A percentile compares a stretch with the other conserved stretches of the same genome.
Conservation (phyloP, 2,113 vertebrate species). For the Syrrhaptes paradoxus region DNA sequence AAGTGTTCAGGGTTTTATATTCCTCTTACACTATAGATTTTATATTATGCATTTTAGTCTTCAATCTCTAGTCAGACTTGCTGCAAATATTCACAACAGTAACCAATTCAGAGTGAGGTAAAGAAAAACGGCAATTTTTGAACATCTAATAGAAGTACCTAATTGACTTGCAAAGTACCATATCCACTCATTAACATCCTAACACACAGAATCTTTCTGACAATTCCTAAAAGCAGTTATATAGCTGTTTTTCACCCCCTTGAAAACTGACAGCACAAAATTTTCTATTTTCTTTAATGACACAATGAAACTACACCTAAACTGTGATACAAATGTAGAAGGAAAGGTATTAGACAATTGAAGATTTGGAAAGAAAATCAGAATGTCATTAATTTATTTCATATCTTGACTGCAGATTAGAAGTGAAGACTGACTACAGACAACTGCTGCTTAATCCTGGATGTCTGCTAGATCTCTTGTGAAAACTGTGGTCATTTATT, state of each 20-base stretch:
- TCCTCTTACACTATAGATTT: constrained; percentile 37
- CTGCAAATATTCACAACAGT: constrained; percentile 41
- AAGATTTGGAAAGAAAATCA: constrained; percentile 27
- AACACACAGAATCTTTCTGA: neutral
- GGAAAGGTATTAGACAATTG: neutral
- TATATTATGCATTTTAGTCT: constrained; percentile 16
- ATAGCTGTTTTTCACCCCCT: neutral
- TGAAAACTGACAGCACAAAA: neutral
- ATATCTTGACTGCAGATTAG: constrained; percentile 30
- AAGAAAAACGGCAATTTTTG: constrained; percentile 46
- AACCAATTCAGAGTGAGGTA: neutral
- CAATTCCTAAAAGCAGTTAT: neutral
- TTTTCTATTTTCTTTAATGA: neutral
- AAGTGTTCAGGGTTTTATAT: constrained; percentile 44
- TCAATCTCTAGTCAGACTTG: constrained; percentile 29
- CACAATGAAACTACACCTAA: neutral
- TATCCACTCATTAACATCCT: neutral
- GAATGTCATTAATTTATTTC: constrained; percentile 30
- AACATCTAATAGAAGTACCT: neutral
- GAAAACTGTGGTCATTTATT: constrained; percentile 73
- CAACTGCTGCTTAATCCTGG: constrained; percentile 73
- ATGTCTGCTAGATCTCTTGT: constrained; percentile 63
- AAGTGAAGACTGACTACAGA: constrained; percentile 60
- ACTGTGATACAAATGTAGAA: neutral
- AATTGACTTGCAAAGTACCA: neutral